Evolutionary conservation across 2,888 invertebrate genomes (phyloP).

Genomic region (Pyrocoelia pectoralis): DNA sequence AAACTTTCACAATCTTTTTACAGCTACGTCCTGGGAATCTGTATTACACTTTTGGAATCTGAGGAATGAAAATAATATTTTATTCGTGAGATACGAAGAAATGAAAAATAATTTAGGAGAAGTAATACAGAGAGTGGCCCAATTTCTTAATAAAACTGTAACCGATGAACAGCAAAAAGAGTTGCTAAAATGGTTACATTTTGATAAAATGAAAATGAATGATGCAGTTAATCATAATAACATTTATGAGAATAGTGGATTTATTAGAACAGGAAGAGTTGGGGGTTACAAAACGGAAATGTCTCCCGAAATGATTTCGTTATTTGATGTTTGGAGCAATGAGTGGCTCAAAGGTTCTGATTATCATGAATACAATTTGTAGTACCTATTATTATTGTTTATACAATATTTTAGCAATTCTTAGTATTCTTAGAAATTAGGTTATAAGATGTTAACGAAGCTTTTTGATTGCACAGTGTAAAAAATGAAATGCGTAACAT

Average conservation of each 20-base stretch:
- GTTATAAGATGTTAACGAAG: no score
- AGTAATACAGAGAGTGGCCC: conserved; percentile 56
- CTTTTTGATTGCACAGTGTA: no score
- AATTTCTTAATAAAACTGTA: conserved; percentile 56
- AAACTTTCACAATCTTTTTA: no score
- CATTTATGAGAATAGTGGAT: not conserved
- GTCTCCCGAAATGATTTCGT: not conserved
- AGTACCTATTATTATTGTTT: no score
- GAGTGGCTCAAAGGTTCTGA: not conserved
- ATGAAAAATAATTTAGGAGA: conserved; percentile 58
- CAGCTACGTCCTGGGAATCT: conserved; percentile 43
- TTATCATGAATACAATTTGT: not conserved
- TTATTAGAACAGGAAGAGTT: not conserved
- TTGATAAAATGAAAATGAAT: conserved; percentile 63
- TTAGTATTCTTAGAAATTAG: no score
- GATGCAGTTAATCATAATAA: conserved; percentile 53
- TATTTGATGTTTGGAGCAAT: not conserved
- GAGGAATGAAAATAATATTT: conserved; percentile 49
- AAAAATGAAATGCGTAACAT: no score
- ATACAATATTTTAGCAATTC: no score
- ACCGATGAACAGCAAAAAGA: conserved; percentile 52
- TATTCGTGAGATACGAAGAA: conserved; percentile 48
- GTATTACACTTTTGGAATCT: conserved; percentile 53
- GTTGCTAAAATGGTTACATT: conserved; percentile 60
- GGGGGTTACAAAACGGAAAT: not conserved